Conservation (phyloP, 2,113 vertebrate species). For the Patagioenas fasciata region DNA sequence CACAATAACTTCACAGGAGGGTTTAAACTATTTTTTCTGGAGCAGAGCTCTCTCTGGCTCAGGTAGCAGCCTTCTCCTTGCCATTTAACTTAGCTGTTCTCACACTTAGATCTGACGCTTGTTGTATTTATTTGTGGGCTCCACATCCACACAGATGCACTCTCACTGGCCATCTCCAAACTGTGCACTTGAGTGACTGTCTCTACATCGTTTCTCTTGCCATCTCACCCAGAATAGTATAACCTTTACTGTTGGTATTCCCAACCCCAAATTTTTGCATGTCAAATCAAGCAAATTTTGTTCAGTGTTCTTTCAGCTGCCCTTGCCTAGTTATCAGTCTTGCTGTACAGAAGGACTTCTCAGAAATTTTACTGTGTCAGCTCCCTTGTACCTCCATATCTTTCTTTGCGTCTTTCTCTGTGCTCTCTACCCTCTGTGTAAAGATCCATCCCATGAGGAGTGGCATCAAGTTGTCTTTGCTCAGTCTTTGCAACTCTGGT, state of each 20-base stretch:
- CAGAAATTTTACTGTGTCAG: neutral
- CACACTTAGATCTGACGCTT: neutral
- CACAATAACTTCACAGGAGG: constrained; percentile 10
- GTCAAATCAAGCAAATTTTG: neutral
- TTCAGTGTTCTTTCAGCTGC: neutral
- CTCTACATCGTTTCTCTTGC: neutral
- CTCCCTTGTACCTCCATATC: neutral
- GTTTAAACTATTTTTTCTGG: neutral
- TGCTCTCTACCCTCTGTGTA: neutral
- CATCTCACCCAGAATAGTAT: neutral
- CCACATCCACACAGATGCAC: neutral
- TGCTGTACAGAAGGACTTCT: neutral
- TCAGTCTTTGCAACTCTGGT: neutral
- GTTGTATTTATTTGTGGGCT: neutral
- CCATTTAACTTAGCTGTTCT: neutral
- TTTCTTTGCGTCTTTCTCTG: neutral
- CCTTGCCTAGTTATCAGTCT: neutral
- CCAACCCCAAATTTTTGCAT: neutral
- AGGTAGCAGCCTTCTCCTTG: neutral
- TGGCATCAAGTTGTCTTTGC: neutral
- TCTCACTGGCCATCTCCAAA: neutral
- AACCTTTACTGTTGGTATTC: neutral
- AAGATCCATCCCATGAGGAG: neutral
- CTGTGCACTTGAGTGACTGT: neutral
- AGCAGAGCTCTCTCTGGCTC: neutral